These are phyloP conservation scores for Acridotheres tristis DNA, from an alignment of 2,797 vertebrate species.

Conservation along the genomic window DNA sequence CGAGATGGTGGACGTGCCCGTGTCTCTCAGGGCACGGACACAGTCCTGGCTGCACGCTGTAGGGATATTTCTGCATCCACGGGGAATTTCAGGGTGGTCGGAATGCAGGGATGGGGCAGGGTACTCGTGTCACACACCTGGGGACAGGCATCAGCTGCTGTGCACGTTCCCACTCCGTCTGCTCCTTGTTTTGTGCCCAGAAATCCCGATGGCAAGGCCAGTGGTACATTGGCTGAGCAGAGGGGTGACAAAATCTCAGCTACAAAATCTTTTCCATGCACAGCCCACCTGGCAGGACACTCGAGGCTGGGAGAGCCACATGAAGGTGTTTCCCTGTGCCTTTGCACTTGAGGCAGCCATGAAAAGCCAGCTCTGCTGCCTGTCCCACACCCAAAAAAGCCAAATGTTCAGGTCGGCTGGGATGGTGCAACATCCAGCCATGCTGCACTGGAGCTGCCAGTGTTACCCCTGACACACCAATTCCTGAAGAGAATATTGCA, in stretches of 20 bases:
- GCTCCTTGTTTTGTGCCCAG: not conserved
- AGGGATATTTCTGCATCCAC: not conserved
- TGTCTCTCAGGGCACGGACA: accelerated
- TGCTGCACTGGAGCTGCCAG: not conserved
- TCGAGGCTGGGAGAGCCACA: accelerated
- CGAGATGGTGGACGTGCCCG: not conserved
- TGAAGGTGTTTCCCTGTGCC: not conserved
- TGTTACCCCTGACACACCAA: accelerated
- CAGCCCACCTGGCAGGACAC: not conserved
- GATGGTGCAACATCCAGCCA: not conserved
- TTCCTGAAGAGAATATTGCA: not conserved
- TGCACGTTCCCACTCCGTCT: not conserved
- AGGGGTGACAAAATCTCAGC: accelerated
- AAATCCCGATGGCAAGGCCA: not conserved
- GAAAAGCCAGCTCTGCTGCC: not conserved
- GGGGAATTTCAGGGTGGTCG: not conserved
- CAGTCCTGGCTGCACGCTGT: accelerated
- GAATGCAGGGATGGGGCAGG: not conserved
- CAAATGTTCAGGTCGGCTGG: not conserved
- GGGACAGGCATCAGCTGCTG: not conserved
- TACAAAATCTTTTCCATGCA: not conserved
- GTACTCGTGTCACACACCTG: accelerated
- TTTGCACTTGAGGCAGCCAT: not conserved
- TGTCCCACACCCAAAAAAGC: not conserved
- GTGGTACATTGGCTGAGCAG: not conserved